Evolutionary conservation across 1,140 invertebrate genomes (phyloP).

Genomic region (Neoseiulus cucumeris): DNA sequence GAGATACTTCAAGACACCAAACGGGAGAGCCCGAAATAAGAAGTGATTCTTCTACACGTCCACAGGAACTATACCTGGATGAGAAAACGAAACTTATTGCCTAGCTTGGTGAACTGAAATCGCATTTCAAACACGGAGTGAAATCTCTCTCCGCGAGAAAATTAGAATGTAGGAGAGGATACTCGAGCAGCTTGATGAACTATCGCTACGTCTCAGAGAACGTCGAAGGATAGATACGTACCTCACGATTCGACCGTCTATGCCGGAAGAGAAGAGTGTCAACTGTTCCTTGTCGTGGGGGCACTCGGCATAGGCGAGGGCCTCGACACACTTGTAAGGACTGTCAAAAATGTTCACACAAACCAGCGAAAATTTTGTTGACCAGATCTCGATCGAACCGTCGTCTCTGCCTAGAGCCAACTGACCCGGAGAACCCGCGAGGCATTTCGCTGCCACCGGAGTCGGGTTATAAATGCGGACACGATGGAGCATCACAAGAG

Average conservation of each 20-base stretch:
- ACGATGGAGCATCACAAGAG: neutral
- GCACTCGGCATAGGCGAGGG: neutral
- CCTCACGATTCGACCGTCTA: neutral
- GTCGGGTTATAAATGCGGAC: neutral
- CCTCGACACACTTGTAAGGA: neutral
- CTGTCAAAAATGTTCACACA: neutral
- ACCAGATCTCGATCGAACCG: neutral
- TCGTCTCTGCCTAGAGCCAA: neutral
- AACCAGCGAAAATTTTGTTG: neutral
- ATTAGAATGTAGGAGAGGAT: too few relatives aligned
- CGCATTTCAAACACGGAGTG: too few relatives aligned
- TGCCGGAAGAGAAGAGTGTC: neutral
- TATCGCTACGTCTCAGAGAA: too few relatives aligned
- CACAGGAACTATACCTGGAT: neutral
- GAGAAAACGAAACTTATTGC: too few relatives aligned
- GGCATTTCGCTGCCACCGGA: neutral
- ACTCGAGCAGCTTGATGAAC: too few relatives aligned
- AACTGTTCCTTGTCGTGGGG: neutral
- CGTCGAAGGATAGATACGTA: neutral
- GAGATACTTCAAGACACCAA: neutral
- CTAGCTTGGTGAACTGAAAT: too few relatives aligned
- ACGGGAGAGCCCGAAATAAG: neutral
- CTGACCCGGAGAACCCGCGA: neutral
- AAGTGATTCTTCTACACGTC: neutral
- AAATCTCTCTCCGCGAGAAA: too few relatives aligned